Conservation (phyloP, 2,888 invertebrate genomes). For the Drosophila hamatofila region DNA sequence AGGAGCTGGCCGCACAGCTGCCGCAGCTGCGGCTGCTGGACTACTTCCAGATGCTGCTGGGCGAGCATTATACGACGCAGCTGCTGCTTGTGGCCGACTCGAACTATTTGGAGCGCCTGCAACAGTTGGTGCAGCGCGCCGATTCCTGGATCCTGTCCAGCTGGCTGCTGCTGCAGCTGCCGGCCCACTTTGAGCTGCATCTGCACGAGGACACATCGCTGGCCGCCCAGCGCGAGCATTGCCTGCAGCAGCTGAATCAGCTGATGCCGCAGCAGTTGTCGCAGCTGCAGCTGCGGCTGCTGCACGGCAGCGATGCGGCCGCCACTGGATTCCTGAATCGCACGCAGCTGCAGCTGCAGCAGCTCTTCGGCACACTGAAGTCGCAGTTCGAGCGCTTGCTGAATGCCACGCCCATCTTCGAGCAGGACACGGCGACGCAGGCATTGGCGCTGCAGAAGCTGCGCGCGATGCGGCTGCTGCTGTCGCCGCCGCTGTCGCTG, state of each 20-base stretch:
- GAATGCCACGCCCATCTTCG: constrained; percentile 69
- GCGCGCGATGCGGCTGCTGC: constrained; percentile 69
- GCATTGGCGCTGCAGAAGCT: constrained; percentile 71
- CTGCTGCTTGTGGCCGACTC: constrained; percentile 75
- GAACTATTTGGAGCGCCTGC: constrained; percentile 61
- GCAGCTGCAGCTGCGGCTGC: constrained; percentile 61
- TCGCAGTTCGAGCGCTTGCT: constrained; percentile 74
- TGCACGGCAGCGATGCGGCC: constrained; percentile 56
- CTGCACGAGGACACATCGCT: constrained; percentile 69
- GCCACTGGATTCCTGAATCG: constrained; percentile 28
- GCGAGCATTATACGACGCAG: constrained; percentile 35
- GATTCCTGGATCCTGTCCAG: constrained; percentile 66
- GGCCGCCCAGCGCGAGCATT: constrained; percentile 65
- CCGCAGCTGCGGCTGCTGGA: constrained; percentile 60
- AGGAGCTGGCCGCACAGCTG: constrained; percentile 52
- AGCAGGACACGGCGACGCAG: constrained; percentile 60
- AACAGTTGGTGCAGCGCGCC: constrained; percentile 35
- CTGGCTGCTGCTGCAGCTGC: constrained; percentile 77
- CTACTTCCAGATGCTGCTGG: constrained; percentile 72
- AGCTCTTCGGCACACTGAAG: constrained; percentile 69
- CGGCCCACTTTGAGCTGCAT: constrained; percentile 78
- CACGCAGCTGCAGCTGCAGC: constrained; percentile 43
- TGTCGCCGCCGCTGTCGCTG: constrained; percentile 48
- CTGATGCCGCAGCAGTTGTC: constrained; percentile 73
- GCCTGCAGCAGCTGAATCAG: constrained; percentile 67